Evolutionary conservation across 2,113 vertebrate species (phyloP).

Genomic region (Corythaeola cristata): DNA sequence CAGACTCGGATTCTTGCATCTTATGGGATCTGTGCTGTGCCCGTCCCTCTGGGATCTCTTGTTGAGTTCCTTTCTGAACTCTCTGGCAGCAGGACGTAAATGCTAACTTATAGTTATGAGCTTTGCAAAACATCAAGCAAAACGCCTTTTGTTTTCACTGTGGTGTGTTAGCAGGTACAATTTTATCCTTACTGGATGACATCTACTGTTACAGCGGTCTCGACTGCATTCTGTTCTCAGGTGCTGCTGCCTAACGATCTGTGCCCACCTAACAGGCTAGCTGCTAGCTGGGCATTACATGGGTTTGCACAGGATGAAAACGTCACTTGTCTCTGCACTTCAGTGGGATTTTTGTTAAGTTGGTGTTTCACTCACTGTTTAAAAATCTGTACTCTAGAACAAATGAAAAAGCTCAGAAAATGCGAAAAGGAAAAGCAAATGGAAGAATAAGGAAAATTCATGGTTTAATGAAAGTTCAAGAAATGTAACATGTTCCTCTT

Average conservation of each 20-base stretch:
- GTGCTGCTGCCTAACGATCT: too few species aligned
- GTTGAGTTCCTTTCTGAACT: background rate
- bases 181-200: background rate
- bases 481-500: background rate
- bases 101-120: background rate
- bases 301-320: background rate
- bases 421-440: background rate
- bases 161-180: background rate
- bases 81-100: background rate
- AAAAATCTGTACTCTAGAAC: background rate
- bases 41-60: background rate
- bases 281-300: background rate
- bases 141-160: background rate
- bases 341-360: background rate
- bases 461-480: background rate
- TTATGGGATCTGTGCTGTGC: fast-evolving
- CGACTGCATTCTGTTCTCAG: too few species aligned
- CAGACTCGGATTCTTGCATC: background rate
- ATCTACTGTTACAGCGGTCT: too few species aligned
- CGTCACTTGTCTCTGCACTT: background rate
- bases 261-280: too few species aligned
- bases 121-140: background rate
- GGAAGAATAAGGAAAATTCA: background rate
- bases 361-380: background rate
- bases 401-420: background rate